Evolutionary conservation across 2,797 vertebrate species (phyloP).

Genomic region (Tokudaia tokunoshimensis): DNA sequence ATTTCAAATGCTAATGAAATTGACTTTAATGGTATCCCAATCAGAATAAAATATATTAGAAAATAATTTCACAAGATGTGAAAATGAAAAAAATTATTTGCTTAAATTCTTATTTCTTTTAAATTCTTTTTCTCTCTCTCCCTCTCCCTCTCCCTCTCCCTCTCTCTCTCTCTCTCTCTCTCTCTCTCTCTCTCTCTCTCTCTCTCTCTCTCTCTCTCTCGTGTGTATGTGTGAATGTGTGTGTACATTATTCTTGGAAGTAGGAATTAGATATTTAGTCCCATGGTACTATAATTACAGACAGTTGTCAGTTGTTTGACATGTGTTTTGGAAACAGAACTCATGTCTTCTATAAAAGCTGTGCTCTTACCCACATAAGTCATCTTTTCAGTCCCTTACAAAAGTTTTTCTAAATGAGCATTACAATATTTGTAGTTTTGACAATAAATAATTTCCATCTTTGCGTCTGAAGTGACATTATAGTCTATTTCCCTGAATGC

Average conservation of each 20-base stretch:
- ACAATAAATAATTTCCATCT: neutral
- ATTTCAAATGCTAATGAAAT: neutral
- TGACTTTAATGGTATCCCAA: neutral
- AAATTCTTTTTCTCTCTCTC: neutral
- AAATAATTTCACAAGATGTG: neutral
- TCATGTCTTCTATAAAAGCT: neutral
- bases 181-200: too few relatives aligned
- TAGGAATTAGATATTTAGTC: neutral
- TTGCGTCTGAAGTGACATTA: neutral
- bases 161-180: too few relatives aligned
- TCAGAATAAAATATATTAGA: neutral
- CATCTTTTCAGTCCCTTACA: too few relatives aligned
- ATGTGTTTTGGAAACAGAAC: neutral
- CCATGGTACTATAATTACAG: neutral
- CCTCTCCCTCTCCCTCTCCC: too few relatives aligned
- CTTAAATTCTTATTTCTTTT: neutral
- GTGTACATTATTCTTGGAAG: neutral
- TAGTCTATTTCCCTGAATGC: neutral
- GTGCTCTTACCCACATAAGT: neutral
- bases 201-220: too few relatives aligned
- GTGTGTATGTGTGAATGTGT: neutral
- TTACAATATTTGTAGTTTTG: neutral
- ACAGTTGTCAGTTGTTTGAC: neutral
- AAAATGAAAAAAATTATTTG: neutral
- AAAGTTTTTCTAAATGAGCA: slow-evolving; percentile 16